Base-by-base conservation (phyloP, 2,113 vertebrate species). In the Pampusana beccarii region DNA sequence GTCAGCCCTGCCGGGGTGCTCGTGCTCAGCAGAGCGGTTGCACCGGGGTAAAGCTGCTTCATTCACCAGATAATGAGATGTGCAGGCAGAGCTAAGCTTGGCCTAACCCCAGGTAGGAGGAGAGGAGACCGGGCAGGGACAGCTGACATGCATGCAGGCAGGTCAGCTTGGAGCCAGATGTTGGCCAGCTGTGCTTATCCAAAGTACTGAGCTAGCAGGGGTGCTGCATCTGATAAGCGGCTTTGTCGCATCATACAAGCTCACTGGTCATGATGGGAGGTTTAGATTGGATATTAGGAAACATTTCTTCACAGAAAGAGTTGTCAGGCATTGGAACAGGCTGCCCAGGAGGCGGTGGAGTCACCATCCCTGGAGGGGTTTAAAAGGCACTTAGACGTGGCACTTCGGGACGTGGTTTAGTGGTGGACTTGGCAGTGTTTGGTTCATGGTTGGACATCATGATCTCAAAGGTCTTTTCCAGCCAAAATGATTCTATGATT, bases 171-270 rank as follows among this genome's bases (percentile, higher is more conserved):
- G 42, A 90, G 53, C 73, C 93, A 88, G 95, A 50, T 86, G 71
- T 58, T 89, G 90, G 38, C 80, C 94, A 93, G 93, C 78, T 79
- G 92, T 61, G 85, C 79, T 66, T 0, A 0, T 64, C 89, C 80
- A 21, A 57, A 82, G 42, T 4, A 1, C 72, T 50, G 72, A 79
- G 50, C 66, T 42, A 26, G 50, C 74, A 26, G 61, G 25, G 29
- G 71, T 19, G 25, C 50, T 0, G 2, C 17, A 2, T 7, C 44
- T 5, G 64, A 57, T n/a, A 31, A 61, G 36, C 0, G 0, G 23
- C 83, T 62, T 19, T 0, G 0, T n/a, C 0, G 0, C 28, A 6
- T 19, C 0, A 2, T 3, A 19, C 0, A 5, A 81, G 65, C 73
- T 62, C 26, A 2, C 61, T 33, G 61, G 11, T 18, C 44, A 19